Evolutionary conservation across 2,888 invertebrate genomes (phyloP).

Genomic region (Idaea dimidiata): DNA sequence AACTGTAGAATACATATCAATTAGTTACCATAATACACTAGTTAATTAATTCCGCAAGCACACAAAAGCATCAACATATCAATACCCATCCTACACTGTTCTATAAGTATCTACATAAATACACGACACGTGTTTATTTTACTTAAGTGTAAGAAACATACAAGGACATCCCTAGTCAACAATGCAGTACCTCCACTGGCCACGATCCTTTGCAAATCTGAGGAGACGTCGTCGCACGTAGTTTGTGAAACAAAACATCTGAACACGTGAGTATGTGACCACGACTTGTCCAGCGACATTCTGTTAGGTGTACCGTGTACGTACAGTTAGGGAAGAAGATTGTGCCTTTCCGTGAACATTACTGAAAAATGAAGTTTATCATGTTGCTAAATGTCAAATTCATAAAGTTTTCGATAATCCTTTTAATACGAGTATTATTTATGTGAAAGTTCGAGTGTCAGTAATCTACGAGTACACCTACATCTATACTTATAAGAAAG

Average conservation of each 20-base stretch:
- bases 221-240: no score
- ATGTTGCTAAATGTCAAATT: no score
- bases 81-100: no score
- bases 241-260: conserved; percentile 19
- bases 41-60: background rate
- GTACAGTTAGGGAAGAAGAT: background rate
- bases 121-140: background rate
- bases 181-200: background rate
- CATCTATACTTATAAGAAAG: no score
- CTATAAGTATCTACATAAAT: background rate
- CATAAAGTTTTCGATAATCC: no score
- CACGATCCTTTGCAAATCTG: conserved; percentile 1
- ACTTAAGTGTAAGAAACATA: background rate
- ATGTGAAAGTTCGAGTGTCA: no score
- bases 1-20: no score
- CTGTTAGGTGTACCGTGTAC: background rate
- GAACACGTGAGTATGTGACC: conserved; percentile 27
- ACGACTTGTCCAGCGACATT: conserved; percentile 16
- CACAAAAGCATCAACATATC: background rate
- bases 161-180: background rate
- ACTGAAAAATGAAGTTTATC: background rate
- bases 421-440: no score
- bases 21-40: background rate
- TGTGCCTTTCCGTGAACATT: background rate
- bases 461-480: no score